Evolutionary conservation across 2,888 invertebrate species (phyloP).

Genomic region (Brenthis hecate): DNA sequence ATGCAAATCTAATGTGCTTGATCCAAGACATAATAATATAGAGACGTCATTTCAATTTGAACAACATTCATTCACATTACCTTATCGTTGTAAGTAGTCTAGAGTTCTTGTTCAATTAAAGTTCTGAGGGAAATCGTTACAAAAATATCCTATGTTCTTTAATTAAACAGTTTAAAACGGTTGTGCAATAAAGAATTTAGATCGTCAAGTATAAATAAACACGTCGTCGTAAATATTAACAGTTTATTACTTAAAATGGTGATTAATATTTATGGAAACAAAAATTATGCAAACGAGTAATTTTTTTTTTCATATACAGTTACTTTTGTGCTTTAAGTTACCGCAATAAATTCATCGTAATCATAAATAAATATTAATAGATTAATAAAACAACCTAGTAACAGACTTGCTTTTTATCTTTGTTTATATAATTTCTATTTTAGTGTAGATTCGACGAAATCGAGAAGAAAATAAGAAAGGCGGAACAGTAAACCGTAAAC

Average conservation of each 20-base stretch:
- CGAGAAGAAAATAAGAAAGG: conserved; percentile 6
- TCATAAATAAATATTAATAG: neutral
- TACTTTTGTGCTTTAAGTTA: neutral
- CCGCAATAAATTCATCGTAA: too few relatives aligned
- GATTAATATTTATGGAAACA: conserved; percentile 20
- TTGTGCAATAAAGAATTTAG: conserved; percentile 3
- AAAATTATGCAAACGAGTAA: conserved; percentile 16
- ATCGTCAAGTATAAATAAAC: conserved; percentile 14
- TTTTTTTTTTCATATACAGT: neutral
- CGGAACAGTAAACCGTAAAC: conserved; percentile 16
- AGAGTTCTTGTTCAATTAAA: neutral
- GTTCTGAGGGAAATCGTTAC: neutral
- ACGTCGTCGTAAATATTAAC: conserved; percentile 19
- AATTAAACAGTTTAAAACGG: conserved; percentile 8
- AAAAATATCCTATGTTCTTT: conserved; percentile 4
- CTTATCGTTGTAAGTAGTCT: neutral
- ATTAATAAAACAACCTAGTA: neutral
- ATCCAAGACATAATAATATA: conserved; percentile 18
- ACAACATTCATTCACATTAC: neutral
- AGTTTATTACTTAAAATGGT: conserved; percentile 17
- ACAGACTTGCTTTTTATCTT: neutral
- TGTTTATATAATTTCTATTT: neutral
- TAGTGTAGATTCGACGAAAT: neutral
- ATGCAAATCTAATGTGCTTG: conserved; percentile 41
- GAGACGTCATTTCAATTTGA: neutral